Base-by-base conservation (phyloP, 2,113 vertebrate species). In the Cynocephalus volans region DNA sequence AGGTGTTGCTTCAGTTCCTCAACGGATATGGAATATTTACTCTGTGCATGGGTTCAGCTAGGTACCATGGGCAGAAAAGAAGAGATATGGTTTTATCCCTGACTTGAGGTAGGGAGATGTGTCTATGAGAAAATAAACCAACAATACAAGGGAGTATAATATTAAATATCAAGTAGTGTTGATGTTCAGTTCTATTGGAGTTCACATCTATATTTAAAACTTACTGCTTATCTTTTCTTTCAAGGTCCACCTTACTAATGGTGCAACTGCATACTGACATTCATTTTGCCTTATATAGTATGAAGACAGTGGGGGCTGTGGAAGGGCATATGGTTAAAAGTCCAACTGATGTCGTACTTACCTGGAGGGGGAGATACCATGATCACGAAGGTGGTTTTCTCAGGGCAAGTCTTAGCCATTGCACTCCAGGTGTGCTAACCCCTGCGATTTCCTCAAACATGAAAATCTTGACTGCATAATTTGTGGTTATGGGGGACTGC, bases 171-270 rank as follows among this genome's bases (percentile, higher is more conserved):
- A 33, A 62, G 26, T 45, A 75, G n/a, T 75, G 82, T 1, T 24
- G 84, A 77, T 69, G 8, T 52, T 58, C 48, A 69, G 23, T 79
- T 95, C 33, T 85, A 91, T 9, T 87, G 14, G 76, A 82, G 67
- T 75, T 81, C 50, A 76, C 58, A 31, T 81, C 56, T 36, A 73
- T 62, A 56, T 65, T 87, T 64, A 92, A 88, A 73, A 87, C 4
- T 26, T 87, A 87, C 45, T 75, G 50, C 13, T 67, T 58, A 89
- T 26, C 36, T 95, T 92, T 82, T 75, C 13, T 54, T 45, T 88
- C 70, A 96, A 60, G 41, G 58, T 75, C 50, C 36, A 58, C 26
- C 69, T 88, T 88, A n/a, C 60, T 88, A 88, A 52, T 31, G 36
- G 50, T 76, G 50, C 31, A 96, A 48, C 18, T 76, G 41, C 45